phyloP scores from a whole-genome alignment of 2,113 vertebrate genomes.

The Eleginops maclovinus region DNA sequence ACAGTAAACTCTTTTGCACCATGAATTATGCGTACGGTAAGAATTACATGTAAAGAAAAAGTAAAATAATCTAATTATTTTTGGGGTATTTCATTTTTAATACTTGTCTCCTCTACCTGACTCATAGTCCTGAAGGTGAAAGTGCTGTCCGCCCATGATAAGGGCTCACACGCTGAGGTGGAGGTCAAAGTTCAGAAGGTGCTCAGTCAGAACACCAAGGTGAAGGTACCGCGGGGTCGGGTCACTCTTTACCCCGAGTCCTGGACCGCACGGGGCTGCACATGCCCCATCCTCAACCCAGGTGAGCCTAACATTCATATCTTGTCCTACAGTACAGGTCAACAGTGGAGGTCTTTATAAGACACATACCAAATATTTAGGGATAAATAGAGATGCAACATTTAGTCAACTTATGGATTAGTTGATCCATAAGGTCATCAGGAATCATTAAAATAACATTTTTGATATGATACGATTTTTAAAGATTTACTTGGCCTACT shows the following conservation, averaged over 20 bases:
- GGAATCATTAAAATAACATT: no score
- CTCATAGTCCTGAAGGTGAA: constrained; percentile 92
- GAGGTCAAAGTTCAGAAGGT: constrained; percentile 97
- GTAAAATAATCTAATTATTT: no score
- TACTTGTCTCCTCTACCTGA: not conserved
- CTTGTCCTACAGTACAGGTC: not conserved
- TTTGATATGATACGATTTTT: no score
- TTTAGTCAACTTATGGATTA: no score
- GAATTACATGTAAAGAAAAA: constrained; percentile 39
- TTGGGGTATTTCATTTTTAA: not conserved
- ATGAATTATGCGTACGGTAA: constrained; percentile 97
- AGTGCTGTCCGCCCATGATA: constrained; percentile 96
- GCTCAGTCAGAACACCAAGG: constrained; percentile 89
- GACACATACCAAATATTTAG: no score
- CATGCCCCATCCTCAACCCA: constrained; percentile 96
- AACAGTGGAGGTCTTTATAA: not conserved
- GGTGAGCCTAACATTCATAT: constrained; percentile 81
- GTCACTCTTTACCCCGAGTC: constrained; percentile 94
- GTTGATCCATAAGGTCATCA: no score
- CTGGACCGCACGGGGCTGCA: constrained; percentile 96
- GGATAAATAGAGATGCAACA: no score
- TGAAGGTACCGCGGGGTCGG: constrained; percentile 90
- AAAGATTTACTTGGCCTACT: no score
- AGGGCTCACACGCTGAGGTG: constrained; percentile 97
- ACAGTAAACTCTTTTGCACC: constrained; percentile 92